These are phyloP conservation scores for Hydrophis major DNA, from an alignment of 2,797 vertebrate species.

Conservation along the genomic window DNA sequence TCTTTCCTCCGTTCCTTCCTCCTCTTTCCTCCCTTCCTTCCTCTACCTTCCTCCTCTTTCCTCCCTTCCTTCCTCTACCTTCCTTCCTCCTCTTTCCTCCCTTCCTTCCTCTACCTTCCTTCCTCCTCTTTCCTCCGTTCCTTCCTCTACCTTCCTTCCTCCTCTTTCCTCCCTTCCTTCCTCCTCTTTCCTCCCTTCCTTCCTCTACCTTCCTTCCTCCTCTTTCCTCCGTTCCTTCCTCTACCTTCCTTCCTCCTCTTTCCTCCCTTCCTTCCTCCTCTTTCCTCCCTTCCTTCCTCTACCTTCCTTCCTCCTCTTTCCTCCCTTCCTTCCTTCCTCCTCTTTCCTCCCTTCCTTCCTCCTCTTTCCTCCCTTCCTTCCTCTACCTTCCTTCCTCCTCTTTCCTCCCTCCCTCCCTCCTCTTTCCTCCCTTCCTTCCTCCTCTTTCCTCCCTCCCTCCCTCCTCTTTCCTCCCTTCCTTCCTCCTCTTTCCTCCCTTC, in stretches of 20 bases:
- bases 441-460: fast-evolving
- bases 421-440: fast-evolving
- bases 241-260: fast-evolving
- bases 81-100: fast-evolving
- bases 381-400: too few relatives aligned
- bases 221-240: fast-evolving
- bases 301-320: fast-evolving
- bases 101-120: fast-evolving
- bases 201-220: fast-evolving
- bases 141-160: fast-evolving
- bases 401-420: fast-evolving
- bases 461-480: fast-evolving
- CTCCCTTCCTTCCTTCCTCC: too few relatives aligned
- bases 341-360: too few relatives aligned
- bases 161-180: fast-evolving
- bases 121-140: fast-evolving
- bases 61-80: too few relatives aligned
- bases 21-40: fast-evolving
- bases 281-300: fast-evolving
- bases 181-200: fast-evolving
- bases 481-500: fast-evolving
- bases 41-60: fast-evolving
- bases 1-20: fast-evolving
- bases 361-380: too few relatives aligned
- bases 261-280: fast-evolving